Evolutionary conservation across 2,888 invertebrate genomes (phyloP).

Genomic region (Erynnis tages): DNA sequence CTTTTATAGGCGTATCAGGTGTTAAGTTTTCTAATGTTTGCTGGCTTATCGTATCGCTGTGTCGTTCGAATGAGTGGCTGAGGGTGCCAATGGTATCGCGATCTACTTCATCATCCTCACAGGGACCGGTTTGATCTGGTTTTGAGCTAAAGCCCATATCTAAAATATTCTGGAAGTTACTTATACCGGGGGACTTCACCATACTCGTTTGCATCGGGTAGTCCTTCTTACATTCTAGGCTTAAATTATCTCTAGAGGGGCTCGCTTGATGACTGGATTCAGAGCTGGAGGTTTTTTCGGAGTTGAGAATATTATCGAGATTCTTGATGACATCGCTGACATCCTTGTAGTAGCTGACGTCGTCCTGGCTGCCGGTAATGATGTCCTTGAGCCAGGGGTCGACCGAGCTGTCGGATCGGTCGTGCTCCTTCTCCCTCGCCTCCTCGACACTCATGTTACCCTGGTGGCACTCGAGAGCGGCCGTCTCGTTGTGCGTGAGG

Average conservation of each 20-base stretch:
- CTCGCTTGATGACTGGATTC: slow-evolving; percentile 81
- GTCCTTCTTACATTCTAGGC: slow-evolving; percentile 72
- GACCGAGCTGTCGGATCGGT: slow-evolving; percentile 69
- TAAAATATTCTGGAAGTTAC: slow-evolving; percentile 68
- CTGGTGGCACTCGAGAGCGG: slow-evolving; percentile 66
- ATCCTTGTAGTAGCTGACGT: slow-evolving; percentile 82
- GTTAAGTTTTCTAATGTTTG: slow-evolving; percentile 67
- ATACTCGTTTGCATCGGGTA: slow-evolving; percentile 65
- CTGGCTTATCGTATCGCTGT: slow-evolving; percentile 68
- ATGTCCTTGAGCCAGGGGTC: slow-evolving; percentile 84
- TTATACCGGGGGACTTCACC: slow-evolving; percentile 75
- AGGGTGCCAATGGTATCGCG: slow-evolving; percentile 69
- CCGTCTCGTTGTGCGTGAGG: slow-evolving; percentile 68
- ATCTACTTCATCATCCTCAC: slow-evolving; percentile 63
- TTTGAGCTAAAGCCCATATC: slow-evolving; percentile 54
- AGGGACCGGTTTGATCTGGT: slow-evolving; percentile 43
- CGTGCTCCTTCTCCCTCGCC: slow-evolving; percentile 53
- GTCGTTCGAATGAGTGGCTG: slow-evolving; percentile 73
- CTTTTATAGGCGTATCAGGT: slow-evolving; percentile 68
- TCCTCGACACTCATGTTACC: slow-evolving; percentile 63
- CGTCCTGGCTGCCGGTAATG: slow-evolving; percentile 80
- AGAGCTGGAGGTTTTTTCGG: slow-evolving; percentile 82
- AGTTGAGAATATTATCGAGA: slow-evolving; percentile 83
- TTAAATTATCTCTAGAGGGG: slow-evolving; percentile 74
- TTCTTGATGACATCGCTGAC: slow-evolving; percentile 84